phyloP scores from a whole-genome alignment of 2,888 invertebrate species.

The Tuberolachnus salignus region DNA sequence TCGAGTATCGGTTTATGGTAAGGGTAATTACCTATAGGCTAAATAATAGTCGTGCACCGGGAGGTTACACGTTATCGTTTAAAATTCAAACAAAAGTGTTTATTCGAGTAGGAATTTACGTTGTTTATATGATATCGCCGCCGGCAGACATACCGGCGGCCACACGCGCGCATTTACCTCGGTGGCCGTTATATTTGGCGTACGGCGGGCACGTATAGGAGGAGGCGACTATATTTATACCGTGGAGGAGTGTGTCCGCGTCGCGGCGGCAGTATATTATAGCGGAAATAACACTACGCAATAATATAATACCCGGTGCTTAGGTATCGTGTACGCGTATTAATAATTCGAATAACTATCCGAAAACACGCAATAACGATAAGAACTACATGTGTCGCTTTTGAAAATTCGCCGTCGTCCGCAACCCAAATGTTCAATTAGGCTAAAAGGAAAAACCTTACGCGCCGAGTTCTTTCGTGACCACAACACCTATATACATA shows the following conservation, averaged over 20 bases:
- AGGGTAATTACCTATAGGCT: no score
- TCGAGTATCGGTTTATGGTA: no score
- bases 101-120: no score
- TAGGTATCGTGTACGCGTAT: constrained; percentile 10
- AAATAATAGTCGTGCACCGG: no score
- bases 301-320: no score
- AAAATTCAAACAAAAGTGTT: no score
- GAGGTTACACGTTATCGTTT: no score
- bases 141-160: background rate
- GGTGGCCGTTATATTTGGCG: no score
- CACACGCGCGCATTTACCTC: no score
- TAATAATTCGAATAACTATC: constrained; percentile 50
- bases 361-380: constrained; percentile 54
- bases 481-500: constrained; percentile 46
- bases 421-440: constrained; percentile 34
- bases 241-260: background rate
- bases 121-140: no score
- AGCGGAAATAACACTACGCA: constrained; percentile 17
- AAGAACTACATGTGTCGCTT: constrained; percentile 53
- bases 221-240: no score
- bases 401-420: constrained; percentile 10
- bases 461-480: constrained; percentile 37
- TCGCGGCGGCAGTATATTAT: background rate
- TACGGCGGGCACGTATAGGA: no score
- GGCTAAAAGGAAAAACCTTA: constrained; percentile 50